These are phyloP conservation scores for Dasyurus viverrinus DNA, from an alignment of 2,113 vertebrate species.

Conservation along the genomic window DNA sequence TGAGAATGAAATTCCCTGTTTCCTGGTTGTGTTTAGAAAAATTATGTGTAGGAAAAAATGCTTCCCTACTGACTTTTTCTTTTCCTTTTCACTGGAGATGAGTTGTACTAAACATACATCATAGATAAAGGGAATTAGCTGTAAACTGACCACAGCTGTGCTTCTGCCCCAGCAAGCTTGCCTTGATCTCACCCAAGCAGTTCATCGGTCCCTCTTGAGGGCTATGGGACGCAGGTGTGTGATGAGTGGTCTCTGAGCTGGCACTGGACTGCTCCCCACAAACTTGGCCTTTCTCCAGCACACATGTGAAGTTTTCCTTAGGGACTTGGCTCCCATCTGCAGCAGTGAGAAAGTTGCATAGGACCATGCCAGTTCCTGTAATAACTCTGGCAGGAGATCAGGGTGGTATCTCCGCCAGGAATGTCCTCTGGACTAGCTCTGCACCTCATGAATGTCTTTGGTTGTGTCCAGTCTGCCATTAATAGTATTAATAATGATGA, in stretches of 20 bases:
- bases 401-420: fast-evolving
- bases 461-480: neutral
- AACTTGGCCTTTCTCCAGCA: fast-evolving
- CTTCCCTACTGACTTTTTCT: neutral
- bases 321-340: neutral
- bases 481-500: neutral
- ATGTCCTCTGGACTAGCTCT: fast-evolving
- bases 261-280: neutral
- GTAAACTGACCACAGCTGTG: neutral
- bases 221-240: neutral
- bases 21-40: neutral
- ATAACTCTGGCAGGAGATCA: fast-evolving
- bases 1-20: neutral
- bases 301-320: fast-evolving
- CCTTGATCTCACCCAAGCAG: neutral
- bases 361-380: fast-evolving
- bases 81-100: neutral
- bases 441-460: fast-evolving
- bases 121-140: constrained; percentile 9
- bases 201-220: neutral
- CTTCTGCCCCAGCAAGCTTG: constrained; percentile 2
- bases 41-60: too few relatives aligned
- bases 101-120: neutral
- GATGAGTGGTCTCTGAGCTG: neutral
- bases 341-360: neutral